Percentiles rank a stretch among this genome's conserved stretches.
These are phyloP conservation scores for Drosophila rhopaloa DNA, from an alignment of 1,140 invertebrate genomes.

Conservation along the genomic window DNA sequence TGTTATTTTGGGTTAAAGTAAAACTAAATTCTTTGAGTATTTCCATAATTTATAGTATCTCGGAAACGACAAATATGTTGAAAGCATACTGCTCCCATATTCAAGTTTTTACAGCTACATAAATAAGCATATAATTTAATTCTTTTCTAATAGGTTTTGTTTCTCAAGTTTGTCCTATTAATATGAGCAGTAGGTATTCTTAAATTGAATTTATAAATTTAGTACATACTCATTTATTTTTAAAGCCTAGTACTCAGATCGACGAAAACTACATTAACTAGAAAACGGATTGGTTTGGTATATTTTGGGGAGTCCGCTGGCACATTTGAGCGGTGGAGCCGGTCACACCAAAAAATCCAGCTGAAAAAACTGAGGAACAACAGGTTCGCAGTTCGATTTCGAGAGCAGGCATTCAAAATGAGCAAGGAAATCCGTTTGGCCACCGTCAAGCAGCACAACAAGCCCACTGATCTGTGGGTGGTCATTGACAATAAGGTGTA, in stretches of 20 bases:
- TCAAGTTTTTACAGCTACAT: no score
- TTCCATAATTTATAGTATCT: no score
- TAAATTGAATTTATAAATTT: not conserved
- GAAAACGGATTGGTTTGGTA: not conserved
- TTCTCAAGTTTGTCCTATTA: no score
- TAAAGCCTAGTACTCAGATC: no score
- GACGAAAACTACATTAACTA: not conserved
- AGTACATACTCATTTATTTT: not conserved
- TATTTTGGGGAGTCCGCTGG: not conserved
- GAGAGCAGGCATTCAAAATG: constrained; percentile 23
- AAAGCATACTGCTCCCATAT: no score
- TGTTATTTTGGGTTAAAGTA: no score
- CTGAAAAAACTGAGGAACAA: not conserved
- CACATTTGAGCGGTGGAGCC: not conserved
- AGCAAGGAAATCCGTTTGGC: constrained; percentile 84
- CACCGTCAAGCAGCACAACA: constrained; percentile 86
- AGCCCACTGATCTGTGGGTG: constrained; percentile 86
- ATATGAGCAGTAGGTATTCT: no score
- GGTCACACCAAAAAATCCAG: not conserved
- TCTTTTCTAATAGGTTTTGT: no score
- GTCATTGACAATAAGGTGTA: constrained; percentile 89
- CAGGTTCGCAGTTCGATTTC: constrained; percentile 3
- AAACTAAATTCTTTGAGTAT: no score
- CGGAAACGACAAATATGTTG: no score
- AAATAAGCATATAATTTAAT: no score